Evolutionary conservation across 2,113 vertebrate genomes (phyloP).

Genomic region (Seriola dumerili): DNA sequence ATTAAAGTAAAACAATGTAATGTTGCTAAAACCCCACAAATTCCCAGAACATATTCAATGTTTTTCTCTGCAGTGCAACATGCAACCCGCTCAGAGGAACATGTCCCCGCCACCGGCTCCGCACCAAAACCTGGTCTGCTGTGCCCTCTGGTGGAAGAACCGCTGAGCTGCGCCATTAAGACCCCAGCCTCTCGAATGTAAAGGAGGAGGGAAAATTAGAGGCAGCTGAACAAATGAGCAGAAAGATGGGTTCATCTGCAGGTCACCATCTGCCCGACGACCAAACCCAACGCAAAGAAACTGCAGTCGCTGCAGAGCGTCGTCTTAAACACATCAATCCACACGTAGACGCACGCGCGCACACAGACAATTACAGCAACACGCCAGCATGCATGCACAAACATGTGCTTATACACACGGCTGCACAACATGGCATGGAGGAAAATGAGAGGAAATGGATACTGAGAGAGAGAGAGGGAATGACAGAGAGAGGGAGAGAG

Average conservation of each 20-base stretch:
- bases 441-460: conserved; percentile 56
- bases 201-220: conserved; percentile 86
- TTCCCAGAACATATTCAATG: not conserved
- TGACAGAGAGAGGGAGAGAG: conserved; percentile 4
- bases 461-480: conserved; percentile 10
- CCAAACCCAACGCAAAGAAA: conserved; percentile 85
- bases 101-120: not conserved
- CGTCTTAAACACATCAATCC: conserved; percentile 80
- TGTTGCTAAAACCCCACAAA: not conserved
- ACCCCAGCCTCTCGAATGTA: conserved; percentile 36
- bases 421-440: conserved; percentile 78
- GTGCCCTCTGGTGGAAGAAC: conserved; percentile 84
- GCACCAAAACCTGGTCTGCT: conserved; percentile 83
- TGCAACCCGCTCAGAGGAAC: conserved; percentile 30
- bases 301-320: conserved; percentile 85
- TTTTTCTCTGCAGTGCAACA: conserved; percentile 28
- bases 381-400: conserved; percentile 25
- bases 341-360: conserved; percentile 25
- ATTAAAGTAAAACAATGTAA: not conserved
- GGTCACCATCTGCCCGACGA: conserved; percentile 94
- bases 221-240: conserved; percentile 92
- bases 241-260: conserved; percentile 89
- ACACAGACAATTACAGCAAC: conserved; percentile 53
- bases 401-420: conserved; percentile 57
- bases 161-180: not conserved